phyloP scores from a whole-genome alignment of 1,140 invertebrate genomes.

The Rhagoletis pomonella region DNA sequence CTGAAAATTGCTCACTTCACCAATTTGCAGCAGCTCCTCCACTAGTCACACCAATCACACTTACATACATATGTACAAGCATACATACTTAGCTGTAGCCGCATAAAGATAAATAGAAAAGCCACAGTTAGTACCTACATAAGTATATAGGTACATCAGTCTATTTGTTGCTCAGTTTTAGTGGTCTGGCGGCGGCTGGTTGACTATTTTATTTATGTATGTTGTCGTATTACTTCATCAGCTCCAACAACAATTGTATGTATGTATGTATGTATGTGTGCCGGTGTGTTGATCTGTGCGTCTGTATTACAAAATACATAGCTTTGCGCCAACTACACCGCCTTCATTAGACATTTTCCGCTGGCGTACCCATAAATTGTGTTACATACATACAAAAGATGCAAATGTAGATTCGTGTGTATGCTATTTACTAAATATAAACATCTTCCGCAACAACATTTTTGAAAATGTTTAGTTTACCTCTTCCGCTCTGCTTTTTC shows the following conservation, averaged over 20 bases:
- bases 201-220: slow-evolving; percentile 8
- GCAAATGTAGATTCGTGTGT: neutral
- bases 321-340: slow-evolving; percentile 13
- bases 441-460: neutral
- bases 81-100: neutral
- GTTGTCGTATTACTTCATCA: slow-evolving; percentile 14
- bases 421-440: neutral
- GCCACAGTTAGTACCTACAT: neutral
- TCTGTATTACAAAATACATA: slow-evolving; percentile 12
- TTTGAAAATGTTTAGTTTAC: neutral
- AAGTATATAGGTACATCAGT: neutral
- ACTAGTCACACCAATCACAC: neutral
- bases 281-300: neutral
- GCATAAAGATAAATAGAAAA: slow-evolving; percentile 18
- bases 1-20: slow-evolving; percentile 11
- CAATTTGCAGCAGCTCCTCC: slow-evolving; percentile 36
- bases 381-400: neutral
- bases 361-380: neutral
- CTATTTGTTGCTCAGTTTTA: neutral
- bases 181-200: neutral
- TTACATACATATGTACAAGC: neutral
- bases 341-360: neutral
- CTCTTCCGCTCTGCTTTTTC: neutral
- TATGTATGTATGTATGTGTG: neutral
- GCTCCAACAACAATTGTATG: neutral